phyloP scores from a whole-genome alignment of 2,888 invertebrate species.

The Metopia argyrocephala region DNA sequence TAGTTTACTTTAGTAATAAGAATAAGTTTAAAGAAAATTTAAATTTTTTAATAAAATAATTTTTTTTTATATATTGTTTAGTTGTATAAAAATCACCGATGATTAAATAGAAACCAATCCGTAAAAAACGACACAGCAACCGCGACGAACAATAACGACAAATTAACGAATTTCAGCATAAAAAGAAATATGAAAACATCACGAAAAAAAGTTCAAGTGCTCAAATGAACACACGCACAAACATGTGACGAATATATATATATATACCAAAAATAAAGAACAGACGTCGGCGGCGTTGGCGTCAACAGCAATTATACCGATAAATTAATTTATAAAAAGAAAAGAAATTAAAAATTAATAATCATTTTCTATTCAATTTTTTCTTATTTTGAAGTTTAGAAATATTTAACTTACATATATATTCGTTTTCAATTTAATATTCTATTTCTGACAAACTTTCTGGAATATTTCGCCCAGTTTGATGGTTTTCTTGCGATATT shows the following conservation, averaged over 20 bases:
- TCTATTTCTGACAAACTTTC: slow-evolving; percentile 34
- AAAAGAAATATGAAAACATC: slow-evolving; percentile 41
- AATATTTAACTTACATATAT: slow-evolving; percentile 50
- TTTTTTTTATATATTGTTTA: slow-evolving; percentile 21
- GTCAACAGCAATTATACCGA: slow-evolving; percentile 49
- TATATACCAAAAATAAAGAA: slow-evolving; percentile 14
- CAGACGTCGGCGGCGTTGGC: slow-evolving; percentile 59
- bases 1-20: slow-evolving; percentile 4
- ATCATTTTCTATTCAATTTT: slow-evolving; percentile 11
- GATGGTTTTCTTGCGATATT: neutral
- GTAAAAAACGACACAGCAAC: slow-evolving; percentile 65
- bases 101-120: slow-evolving; percentile 63
- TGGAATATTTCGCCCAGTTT: slow-evolving; percentile 45
- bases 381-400: neutral
- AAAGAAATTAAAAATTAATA: slow-evolving; percentile 41
- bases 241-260: slow-evolving; percentile 30
- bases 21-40: slow-evolving; percentile 34
- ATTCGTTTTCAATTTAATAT: slow-evolving; percentile 12
- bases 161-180: slow-evolving; percentile 56
- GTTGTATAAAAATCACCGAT: slow-evolving; percentile 53
- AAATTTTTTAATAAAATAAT: slow-evolving; percentile 17
- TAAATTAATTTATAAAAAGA: no score
- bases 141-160: slow-evolving; percentile 63
- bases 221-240: slow-evolving; percentile 42
- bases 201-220: slow-evolving; percentile 58